These are phyloP conservation scores for Typhlomys cinereus DNA, from an alignment of 2,113 vertebrate genomes.

Conservation along the genomic window DNA sequence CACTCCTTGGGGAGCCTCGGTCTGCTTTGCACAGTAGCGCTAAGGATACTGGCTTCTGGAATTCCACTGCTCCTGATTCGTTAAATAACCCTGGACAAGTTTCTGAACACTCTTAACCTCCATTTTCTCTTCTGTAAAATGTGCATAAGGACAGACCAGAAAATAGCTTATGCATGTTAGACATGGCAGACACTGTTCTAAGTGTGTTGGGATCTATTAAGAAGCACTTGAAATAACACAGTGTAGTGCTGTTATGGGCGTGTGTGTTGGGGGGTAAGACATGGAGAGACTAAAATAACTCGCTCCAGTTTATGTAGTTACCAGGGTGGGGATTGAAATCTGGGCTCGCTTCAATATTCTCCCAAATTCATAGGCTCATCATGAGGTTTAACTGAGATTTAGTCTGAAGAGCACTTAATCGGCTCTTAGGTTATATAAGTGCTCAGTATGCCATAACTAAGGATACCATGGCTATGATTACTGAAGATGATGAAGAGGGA, in stretches of 20 bases:
- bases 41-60: not conserved
- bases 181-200: not conserved
- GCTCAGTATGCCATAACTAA: not conserved
- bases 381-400: slow-evolving; percentile 3
- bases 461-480: not conserved
- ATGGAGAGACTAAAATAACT: not conserved
- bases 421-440: not conserved
- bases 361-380: not conserved
- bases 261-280: not conserved
- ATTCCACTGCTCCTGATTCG: not conserved
- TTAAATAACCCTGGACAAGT: not conserved
- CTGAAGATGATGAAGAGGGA: not conserved
- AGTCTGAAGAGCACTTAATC: not conserved
- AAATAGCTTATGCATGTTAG: not conserved
- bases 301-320: not conserved
- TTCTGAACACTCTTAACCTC: not conserved
- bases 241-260: not conserved
- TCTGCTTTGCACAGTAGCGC: not conserved
- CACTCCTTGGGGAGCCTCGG: not conserved
- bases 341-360: not conserved
- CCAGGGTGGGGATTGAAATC: not conserved
- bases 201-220: not conserved
- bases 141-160: not conserved
- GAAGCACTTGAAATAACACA: not conserved
- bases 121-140: slow-evolving; percentile 18